phyloP scores from a whole-genome alignment of 2,888 invertebrate genomes.

The Hanleya hanleyi region DNA sequence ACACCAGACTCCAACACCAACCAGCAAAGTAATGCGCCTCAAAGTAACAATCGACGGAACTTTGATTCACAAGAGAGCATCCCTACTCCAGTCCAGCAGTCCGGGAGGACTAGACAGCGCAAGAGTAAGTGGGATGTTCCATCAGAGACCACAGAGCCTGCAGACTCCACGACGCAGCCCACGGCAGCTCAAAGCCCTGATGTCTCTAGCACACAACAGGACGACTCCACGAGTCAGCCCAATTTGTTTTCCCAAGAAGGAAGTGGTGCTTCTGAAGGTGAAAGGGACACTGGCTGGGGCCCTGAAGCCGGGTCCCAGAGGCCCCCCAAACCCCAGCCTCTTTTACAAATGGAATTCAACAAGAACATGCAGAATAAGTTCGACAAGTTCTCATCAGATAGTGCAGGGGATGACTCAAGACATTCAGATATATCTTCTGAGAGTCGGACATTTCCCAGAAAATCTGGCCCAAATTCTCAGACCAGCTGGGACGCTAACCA shows the following conservation, averaged over 20 bases:
- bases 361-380: neutral
- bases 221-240: neutral
- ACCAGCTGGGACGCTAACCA: too few species aligned
- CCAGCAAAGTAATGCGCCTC: too few species aligned
- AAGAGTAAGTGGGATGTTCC: slow-evolving; percentile 10
- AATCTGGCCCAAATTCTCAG: neutral
- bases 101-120: neutral
- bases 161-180: neutral
- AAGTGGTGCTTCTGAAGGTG: neutral
- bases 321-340: neutral
- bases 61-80: neutral
- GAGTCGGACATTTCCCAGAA: neutral
- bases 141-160: neutral
- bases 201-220: neutral
- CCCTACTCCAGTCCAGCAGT: too few species aligned
- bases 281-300: neutral
- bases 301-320: neutral
- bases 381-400: neutral
- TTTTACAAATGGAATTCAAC: neutral
- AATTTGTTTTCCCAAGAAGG: neutral
- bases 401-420: neutral
- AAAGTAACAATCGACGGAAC: neutral
- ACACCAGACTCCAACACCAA: too few species aligned
- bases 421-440: neutral
- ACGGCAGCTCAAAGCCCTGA: neutral